Base-by-base conservation (phyloP, 2,888 invertebrate genomes). In the Oscheius myriophilus region DNA sequence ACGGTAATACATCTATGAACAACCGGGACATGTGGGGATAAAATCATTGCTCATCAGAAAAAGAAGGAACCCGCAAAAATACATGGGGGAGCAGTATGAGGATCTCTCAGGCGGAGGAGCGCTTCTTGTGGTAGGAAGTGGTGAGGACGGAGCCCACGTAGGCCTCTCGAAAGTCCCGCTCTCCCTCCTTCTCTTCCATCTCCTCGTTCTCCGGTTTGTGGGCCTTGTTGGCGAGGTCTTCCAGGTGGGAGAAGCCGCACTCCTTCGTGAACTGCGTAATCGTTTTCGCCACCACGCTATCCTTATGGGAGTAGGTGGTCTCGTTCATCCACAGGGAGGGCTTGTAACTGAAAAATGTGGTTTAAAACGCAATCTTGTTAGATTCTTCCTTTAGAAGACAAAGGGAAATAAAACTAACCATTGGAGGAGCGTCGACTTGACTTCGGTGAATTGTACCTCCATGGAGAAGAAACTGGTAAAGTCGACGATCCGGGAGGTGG, bases 311-410 rank as follows among this genome's bases (percentile, higher is more conserved):
- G 42, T 66, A 66, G 7, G 45, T 18, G 7, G 45, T 43, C 43
- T 66, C 66, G 33, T 66, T 66, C 39, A 51, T 57, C 66, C 66
- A 66, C 21, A 51, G 16, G 0, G 23, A 66, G 2, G 66, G 66
- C 33, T 57, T 49, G 12, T 46, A 45, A 39, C 66, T 66, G 26
- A 43, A 65, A 55, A 54, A 42, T 7, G 16, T 6, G 33, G 33
- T 3, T 33, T 33, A 6, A 33, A 33, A 6, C 9, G 33, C 4
- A 33, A 33, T 33, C 9, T 33, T 9, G 9, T 3, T 4, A 4
- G 14, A 23, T 21, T n/a, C n/a, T n/a, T n/a, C n/a, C n/a, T n/a
- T 4, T n/a, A 26, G 23, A 53, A 55, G 25, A 7, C 12, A 45
- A 54, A n/a, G 18, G 7, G 11, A 6, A 0, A 3, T 11, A 43